Conservation (phyloP, 2,888 invertebrate genomes). For the Cheilosia soror region DNA sequence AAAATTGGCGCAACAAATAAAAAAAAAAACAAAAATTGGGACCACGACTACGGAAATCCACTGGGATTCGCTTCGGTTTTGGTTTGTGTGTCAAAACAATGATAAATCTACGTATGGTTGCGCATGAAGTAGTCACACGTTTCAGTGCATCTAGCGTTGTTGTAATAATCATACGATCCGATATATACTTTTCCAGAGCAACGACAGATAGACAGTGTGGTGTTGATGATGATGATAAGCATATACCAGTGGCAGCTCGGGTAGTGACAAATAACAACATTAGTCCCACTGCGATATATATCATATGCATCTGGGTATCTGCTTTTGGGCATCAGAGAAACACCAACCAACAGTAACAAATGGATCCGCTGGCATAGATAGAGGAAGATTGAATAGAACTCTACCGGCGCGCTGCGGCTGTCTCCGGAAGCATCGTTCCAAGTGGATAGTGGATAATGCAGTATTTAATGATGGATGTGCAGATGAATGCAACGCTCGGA, state of each 20-base stretch:
- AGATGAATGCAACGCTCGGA: slow-evolving; percentile 28
- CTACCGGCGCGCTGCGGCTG: neutral
- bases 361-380: slow-evolving; percentile 34
- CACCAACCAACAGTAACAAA: slow-evolving; percentile 46
- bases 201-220: slow-evolving; percentile 28
- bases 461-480: slow-evolving; percentile 42
- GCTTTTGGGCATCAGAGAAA: slow-evolving; percentile 27
- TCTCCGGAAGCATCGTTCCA: slow-evolving; percentile 55
- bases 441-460: slow-evolving; percentile 34
- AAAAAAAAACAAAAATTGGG: neutral
- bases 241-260: slow-evolving; percentile 37
- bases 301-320: neutral
- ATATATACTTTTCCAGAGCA: slow-evolving; percentile 22
- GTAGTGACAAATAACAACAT: slow-evolving; percentile 62
- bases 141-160: slow-evolving; percentile 18
- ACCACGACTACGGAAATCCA: slow-evolving; percentile 42
- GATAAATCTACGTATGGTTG: slow-evolving; percentile 53
- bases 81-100: slow-evolving; percentile 56
- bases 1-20: neutral
- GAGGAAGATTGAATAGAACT: slow-evolving; percentile 28
- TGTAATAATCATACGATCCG: neutral
- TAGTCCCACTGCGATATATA: slow-evolving; percentile 61
- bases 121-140: slow-evolving; percentile 51
- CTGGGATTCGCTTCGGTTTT: slow-evolving; percentile 23
- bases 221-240: slow-evolving; percentile 61